Evolutionary conservation across 2,888 invertebrate genomes (phyloP).

Genomic region (Ornithoptera alexandrae): DNA sequence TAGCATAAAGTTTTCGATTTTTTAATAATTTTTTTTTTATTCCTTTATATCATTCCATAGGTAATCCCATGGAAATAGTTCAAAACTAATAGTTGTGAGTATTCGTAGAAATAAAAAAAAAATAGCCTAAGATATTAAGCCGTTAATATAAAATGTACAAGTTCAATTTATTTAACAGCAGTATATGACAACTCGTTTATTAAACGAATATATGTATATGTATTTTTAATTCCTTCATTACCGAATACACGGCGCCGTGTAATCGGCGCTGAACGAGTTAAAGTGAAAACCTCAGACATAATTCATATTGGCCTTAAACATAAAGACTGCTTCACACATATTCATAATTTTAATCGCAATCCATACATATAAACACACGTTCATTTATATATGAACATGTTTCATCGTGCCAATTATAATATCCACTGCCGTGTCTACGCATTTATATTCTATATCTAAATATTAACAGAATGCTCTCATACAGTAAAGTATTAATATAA

Average conservation of each 20-base stretch:
- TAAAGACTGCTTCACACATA: slow-evolving; percentile 42
- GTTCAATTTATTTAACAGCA: not conserved
- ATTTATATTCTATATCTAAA: slow-evolving; percentile 21
- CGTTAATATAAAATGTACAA: not conserved
- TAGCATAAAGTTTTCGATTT: not conserved
- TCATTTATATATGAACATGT: slow-evolving; percentile 5
- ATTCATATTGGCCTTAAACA: slow-evolving; percentile 48
- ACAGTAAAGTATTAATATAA: not conserved
- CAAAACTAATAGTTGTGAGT: not conserved
- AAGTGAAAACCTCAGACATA: slow-evolving; percentile 33
- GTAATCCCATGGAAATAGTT: not conserved
- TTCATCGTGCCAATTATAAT: slow-evolving; percentile 19
- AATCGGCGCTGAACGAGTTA: no score
- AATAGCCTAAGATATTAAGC: not conserved
- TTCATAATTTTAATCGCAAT: slow-evolving; percentile 31
- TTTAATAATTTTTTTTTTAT: not conserved
- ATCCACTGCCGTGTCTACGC: slow-evolving; percentile 25
- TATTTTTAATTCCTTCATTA: no score
- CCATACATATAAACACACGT: slow-evolving; percentile 41
- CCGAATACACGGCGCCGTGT: no score
- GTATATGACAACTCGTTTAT: slow-evolving; percentile 5
- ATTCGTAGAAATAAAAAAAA: not conserved
- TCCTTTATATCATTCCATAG: not conserved
- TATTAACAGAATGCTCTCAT: not conserved
- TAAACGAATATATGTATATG: not conserved